Conservation (phyloP, 35 echinoderm and acorn worm genomes). For the Ophioderma brevispina region DNA sequence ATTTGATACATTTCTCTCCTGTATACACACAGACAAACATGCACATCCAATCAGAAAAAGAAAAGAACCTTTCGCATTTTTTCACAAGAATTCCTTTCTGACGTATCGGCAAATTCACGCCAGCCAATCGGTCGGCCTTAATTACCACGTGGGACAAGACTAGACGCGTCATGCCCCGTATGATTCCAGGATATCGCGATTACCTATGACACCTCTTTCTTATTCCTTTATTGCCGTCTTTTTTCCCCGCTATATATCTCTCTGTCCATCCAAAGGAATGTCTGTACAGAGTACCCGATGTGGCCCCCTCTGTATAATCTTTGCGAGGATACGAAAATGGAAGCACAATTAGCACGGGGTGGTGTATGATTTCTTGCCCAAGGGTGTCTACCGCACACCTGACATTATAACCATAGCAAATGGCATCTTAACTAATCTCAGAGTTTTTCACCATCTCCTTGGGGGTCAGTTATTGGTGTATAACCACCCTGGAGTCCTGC, state of each 20-base stretch:
- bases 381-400: background rate
- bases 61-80: background rate
- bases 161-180: background rate
- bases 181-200: background rate
- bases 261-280: background rate
- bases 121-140: conserved; percentile 2
- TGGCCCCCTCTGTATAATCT: background rate
- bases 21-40: conserved; percentile 1
- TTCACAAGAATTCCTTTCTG: background rate
- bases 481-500: background rate
- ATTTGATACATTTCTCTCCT: background rate
- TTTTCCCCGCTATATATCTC: background rate
- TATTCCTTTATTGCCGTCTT: background rate
- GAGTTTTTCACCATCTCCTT: background rate
- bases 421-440: conserved; percentile 3
- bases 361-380: conserved; percentile 4
- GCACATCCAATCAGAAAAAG: conserved; percentile 3
- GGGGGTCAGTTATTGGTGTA: background rate
- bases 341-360: background rate
- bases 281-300: background rate
- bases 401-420: conserved; percentile 10
- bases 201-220: background rate
- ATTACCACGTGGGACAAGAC: conserved; percentile 8
- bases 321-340: background rate
- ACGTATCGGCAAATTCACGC: background rate